Evolutionary conservation across 2,888 invertebrate species (phyloP), one percentile per base, ranked within the genome.

Genomic region (Balanococcus diminutus): DNA sequence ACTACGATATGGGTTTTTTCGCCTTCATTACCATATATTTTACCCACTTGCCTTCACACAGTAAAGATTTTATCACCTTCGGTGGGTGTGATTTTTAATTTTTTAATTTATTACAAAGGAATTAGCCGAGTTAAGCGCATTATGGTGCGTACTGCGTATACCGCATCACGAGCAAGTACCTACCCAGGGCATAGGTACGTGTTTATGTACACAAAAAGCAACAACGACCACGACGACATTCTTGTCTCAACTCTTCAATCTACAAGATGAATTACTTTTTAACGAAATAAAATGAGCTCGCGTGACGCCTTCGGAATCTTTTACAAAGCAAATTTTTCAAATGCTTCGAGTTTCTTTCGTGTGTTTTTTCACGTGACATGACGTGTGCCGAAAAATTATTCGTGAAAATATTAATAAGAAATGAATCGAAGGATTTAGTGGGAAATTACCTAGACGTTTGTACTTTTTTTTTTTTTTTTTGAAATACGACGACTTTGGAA

Each of bases 201-300:
- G 51, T 51, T 51, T 51, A 51, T 51, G 51, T 51, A 51, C 51
- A 51, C 19, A 51, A 51, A 36, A n/a, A 51, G 8, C 51, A 51
- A 51, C 51, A 51, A 51, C 51, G 19, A 51, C 51, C 51, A 51
- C 51, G 28, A 67, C 61, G 61, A 67, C 61, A 67, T 67, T 67
- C 61, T 67, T 67, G 61, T 28, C 61, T 67, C 22, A 67, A 28
- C 28, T 67, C 22, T 28, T 67, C 61, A 28, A 67, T 67, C 61
- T 28, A 67, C 61, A 67, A 67, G 61, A 67, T 67, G 61, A 67
- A 67, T 67, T 67, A 67, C 61, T 67, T 67, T 67, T 67, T 67
- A 67, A 67, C 61, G 61, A 67, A 36, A n/a, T n/a, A n/a, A n/a
- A n/a, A 67, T 28, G 28, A 67, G 25, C 61, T 22, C 28, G 61